phyloP scores from a whole-genome alignment of 2,888 invertebrate genomes.

The Ophraella communa region DNA sequence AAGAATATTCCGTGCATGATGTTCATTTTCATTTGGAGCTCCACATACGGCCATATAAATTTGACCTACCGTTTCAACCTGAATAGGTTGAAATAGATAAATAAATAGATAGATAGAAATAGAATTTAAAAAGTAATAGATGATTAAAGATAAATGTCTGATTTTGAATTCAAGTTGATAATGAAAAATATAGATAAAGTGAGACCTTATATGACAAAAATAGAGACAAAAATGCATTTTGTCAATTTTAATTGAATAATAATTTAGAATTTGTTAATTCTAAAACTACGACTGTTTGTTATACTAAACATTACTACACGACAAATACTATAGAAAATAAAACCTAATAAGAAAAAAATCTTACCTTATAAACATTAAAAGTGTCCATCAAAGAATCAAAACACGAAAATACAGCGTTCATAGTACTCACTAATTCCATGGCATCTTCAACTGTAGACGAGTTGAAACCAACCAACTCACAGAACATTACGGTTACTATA shows the following conservation, averaged over 20 bases:
- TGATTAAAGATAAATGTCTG: too few relatives aligned
- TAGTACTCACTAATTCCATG: constrained; percentile 82
- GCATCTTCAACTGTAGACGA: constrained; percentile 67
- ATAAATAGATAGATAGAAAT: too few relatives aligned
- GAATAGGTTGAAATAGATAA: constrained; percentile 32
- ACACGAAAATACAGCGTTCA: constrained; percentile 85
- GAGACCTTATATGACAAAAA: too few relatives aligned
- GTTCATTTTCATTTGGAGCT: constrained; percentile 76
- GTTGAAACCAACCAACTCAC: constrained; percentile 70
- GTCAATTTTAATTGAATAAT: too few relatives aligned
- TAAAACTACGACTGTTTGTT: too few relatives aligned
- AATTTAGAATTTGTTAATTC: too few relatives aligned
- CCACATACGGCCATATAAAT: constrained; percentile 93
- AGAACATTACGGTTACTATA: constrained; percentile 79
- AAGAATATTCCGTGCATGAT: constrained; percentile 79
- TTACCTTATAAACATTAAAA: constrained; percentile 86
- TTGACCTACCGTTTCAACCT: constrained; percentile 94
- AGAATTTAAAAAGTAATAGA: too few relatives aligned
- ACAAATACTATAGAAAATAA: neutral
- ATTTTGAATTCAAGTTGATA: too few relatives aligned
- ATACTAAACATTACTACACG: too few relatives aligned
- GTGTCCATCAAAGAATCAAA: constrained; percentile 85
- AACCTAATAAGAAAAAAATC: neutral
- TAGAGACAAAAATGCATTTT: too few relatives aligned
- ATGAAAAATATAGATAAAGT: too few relatives aligned